Evolutionary conservation across 2,888 invertebrate species (phyloP), one percentile per base, ranked within the genome.

Genomic region (Baronia brevicornis): DNA sequence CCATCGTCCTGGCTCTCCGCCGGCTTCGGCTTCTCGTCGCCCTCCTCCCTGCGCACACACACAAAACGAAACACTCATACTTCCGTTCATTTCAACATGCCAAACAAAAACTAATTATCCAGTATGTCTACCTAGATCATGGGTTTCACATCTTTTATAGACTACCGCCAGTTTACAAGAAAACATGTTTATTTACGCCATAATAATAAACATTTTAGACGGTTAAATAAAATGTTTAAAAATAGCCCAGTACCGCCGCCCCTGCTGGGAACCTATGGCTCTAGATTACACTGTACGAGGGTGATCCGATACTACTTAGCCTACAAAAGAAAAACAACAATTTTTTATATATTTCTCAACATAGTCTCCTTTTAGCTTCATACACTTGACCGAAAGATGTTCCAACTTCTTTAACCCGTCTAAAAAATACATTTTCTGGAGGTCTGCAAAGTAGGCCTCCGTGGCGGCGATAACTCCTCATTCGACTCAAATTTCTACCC

Each of bases 1-100:
- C 94, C 94, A 85, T 95, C 94, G 86, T 95, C 94, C 62, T 92
- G 91, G 59, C 89, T 90, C 84, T 94, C 94, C 60, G 89, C 87
- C 60, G 73, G 68, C 68, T 75, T 80, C 64, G 80, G 75, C 82
- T 87, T 82, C 53, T 79, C 82, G 46, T 68, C 68, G 59, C 70
- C 82, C 65, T 79, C 82, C 68, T 77, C 82, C 67, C 84, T 82
- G 75, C 20, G 52, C 41, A 57, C 31, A 51, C 34, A 42, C 23
- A 23, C 12, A 39, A n/a, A 15, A 27, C 8, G 10, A 5, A 4
- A 17, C 27, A n/a, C n/a, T 17, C 11, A 8, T 8, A 6, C 5
- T 11, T 13, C 17, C 18, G 5, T 12, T 9, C n/a, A 2, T 11
- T 10, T 28, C 28, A 20, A 25, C 15, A 11, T 11, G 26, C n/a